Percentiles rank a stretch among this genome's conserved stretches.
phyloP scores from a whole-genome alignment of 2,888 invertebrate species.

The Campopleginae sp. region DNA sequence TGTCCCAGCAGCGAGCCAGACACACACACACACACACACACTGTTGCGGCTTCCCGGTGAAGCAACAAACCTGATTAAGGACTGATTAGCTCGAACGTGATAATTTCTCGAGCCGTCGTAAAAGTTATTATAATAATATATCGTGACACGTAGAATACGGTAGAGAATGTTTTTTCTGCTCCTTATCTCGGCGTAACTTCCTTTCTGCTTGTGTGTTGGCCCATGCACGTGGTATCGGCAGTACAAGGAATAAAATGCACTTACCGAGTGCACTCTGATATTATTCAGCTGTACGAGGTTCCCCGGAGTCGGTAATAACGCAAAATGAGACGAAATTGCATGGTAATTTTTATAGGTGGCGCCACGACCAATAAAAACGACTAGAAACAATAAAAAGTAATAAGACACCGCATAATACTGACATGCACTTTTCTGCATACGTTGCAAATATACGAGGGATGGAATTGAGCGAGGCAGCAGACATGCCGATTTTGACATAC shows the following conservation, averaged over 20 bases:
- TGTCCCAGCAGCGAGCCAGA: background rate
- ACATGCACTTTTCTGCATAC: background rate
- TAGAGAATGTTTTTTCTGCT: conserved; percentile 15
- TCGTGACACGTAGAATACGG: conserved; percentile 9
- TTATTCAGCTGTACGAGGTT: conserved; percentile 40
- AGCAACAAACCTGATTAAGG: conserved; percentile 65
- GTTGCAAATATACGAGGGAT: background rate
- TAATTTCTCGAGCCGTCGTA: conserved; percentile 40
- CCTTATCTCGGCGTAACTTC: conserved; percentile 54
- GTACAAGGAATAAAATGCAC: conserved; percentile 16
- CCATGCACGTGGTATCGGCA: background rate
- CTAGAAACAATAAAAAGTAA: background rate
- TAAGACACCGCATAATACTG: background rate
- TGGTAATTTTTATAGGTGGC: conserved; percentile 55
- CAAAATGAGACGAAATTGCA: conserved; percentile 63
- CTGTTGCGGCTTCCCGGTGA: conserved; percentile 6
- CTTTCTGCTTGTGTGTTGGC: conserved; percentile 30
- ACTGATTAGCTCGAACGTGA: conserved; percentile 65
- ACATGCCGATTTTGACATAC: background rate
- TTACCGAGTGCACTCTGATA: conserved; percentile 18
- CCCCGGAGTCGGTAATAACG: conserved; percentile 53
- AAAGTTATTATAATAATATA: conserved; percentile 55
- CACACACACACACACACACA: background rate
- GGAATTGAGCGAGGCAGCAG: conserved; percentile 14
- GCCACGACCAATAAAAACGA: conserved; percentile 19